Evolutionary conservation across 2,888 invertebrate genomes (phyloP).

Genomic region (Plebejus melissa): DNA sequence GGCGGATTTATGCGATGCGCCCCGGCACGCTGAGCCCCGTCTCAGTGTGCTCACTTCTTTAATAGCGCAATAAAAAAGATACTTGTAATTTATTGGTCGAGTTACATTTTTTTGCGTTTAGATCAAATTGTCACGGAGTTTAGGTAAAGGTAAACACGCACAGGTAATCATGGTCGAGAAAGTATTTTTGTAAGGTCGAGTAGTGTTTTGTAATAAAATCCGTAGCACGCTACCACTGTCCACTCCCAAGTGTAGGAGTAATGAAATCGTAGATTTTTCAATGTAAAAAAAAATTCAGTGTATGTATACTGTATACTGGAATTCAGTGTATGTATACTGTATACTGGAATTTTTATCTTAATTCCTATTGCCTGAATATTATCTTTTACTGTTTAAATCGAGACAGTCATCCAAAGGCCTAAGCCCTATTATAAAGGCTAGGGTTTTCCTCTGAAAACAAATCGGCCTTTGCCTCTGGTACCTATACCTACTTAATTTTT

Average conservation of each 20-base stretch:
- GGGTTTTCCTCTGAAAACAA: neutral
- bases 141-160: constrained; percentile 63
- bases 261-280: neutral
- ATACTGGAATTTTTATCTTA: neutral
- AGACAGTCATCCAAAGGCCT: neutral
- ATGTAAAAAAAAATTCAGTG: neutral
- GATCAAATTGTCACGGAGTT: neutral
- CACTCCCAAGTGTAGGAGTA: neutral
- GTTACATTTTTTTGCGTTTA: neutral
- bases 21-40: no score
- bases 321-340: no score
- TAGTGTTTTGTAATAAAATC: constrained; percentile 26
- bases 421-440: no score
- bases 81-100: neutral
- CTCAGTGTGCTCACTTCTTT: no score
- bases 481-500: neutral
- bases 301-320: neutral
- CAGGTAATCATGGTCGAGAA: constrained; percentile 49
- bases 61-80: no score
- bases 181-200: constrained; percentile 53
- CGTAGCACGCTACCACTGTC: neutral
- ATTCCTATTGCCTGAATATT: neutral
- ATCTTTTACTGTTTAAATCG: neutral
- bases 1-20: no score
- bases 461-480: neutral